Evolutionary conservation across 2,888 invertebrate species (phyloP).

Genomic region (Norana najaformis): DNA sequence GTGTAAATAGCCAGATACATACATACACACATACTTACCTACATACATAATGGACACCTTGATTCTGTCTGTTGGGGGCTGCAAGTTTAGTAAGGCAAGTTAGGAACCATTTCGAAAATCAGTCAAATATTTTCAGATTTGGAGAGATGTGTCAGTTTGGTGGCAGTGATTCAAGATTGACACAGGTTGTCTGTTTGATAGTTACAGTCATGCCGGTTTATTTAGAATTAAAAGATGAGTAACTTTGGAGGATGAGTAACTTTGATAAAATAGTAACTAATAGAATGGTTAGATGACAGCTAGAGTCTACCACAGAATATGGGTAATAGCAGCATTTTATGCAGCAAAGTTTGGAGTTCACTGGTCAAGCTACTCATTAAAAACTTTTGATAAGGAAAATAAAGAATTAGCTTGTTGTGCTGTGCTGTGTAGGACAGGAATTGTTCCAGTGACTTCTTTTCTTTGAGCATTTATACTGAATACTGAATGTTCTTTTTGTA

Average conservation of each 20-base stretch:
- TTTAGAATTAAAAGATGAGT: neutral
- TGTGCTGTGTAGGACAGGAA: neutral
- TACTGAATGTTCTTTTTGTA: neutral
- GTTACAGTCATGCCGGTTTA: neutral
- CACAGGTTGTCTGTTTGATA: neutral
- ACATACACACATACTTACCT: no score
- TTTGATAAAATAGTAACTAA: neutral
- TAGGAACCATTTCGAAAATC: neutral
- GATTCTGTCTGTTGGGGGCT: no score
- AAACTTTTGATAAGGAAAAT: neutral
- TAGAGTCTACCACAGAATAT: neutral
- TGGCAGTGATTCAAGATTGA: neutral
- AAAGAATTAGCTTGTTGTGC: neutral
- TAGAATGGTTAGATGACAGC: neutral
- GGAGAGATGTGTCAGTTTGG: neutral
- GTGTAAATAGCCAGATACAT: no score
- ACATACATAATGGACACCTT: no score
- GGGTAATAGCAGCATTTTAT: slow-evolving; percentile 1
- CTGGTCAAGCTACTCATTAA: neutral
- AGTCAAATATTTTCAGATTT: neutral
- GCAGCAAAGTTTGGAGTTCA: neutral
- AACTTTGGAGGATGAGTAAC: neutral
- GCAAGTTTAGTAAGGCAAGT: no score
- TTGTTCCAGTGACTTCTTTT: neutral
- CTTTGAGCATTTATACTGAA: slow-evolving; percentile 13